These are phyloP conservation scores for Serilophus lunatus DNA, from an alignment of 2,113 vertebrate species.

Conservation along the genomic window DNA sequence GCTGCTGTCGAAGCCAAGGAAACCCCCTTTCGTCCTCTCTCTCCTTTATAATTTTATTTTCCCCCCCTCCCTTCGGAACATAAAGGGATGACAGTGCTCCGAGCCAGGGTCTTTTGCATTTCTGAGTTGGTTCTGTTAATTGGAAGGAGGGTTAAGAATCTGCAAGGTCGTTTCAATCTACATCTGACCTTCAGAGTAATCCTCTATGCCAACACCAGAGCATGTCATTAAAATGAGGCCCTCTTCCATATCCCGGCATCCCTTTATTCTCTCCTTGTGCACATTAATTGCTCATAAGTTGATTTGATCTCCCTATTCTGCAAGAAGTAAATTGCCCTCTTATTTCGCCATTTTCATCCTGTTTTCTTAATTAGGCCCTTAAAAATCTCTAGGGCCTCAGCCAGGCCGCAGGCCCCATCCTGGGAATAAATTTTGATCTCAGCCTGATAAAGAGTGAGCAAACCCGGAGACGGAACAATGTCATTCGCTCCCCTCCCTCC, in stretches of 20 bases:
- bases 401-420: slow-evolving; percentile 69
- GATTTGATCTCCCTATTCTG: slow-evolving; percentile 81
- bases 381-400: slow-evolving; percentile 66
- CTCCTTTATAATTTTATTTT: neutral
- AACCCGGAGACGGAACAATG: slow-evolving; percentile 69
- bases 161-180: slow-evolving; percentile 76
- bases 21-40: slow-evolving; percentile 51
- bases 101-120: slow-evolving; percentile 61
- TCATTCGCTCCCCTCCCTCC: slow-evolving; percentile 34
- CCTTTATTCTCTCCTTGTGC: slow-evolving; percentile 71
- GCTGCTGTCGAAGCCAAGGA: neutral
- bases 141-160: slow-evolving; percentile 71
- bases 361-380: slow-evolving; percentile 80
- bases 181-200: slow-evolving; percentile 81
- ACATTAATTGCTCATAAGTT: slow-evolving; percentile 77
- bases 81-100: slow-evolving; percentile 34
- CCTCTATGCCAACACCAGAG: slow-evolving; percentile 67
- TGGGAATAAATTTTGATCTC: slow-evolving; percentile 72
- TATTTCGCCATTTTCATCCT: slow-evolving; percentile 80
- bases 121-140: slow-evolving; percentile 74
- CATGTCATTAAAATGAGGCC: slow-evolving; percentile 73
- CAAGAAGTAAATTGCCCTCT: slow-evolving; percentile 80
- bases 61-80: neutral
- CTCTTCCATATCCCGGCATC: slow-evolving; percentile 62
- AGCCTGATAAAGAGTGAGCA: slow-evolving; percentile 72